Percentiles rank a stretch among this genome's conserved stretches.
Evolutionary conservation across 2,888 invertebrate species (phyloP).

Genomic region (Drosophila helvetica): DNA sequence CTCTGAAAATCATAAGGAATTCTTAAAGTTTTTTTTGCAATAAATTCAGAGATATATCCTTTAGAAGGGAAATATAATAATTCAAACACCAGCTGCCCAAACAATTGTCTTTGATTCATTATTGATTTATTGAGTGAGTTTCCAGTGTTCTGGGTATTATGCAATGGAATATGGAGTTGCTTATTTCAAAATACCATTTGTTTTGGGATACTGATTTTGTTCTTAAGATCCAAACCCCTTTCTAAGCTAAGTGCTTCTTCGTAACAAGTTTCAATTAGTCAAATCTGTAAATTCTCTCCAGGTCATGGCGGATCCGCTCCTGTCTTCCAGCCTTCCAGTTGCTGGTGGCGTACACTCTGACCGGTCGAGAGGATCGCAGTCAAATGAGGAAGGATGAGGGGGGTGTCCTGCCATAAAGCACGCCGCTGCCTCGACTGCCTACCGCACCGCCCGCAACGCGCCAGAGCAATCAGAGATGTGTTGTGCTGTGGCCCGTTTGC

Average conservation of each 20-base stretch:
- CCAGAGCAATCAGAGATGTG: constrained; percentile 75
- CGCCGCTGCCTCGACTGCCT: constrained; percentile 37
- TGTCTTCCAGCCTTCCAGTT: constrained; percentile 2
- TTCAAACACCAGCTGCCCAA: too few relatives aligned
- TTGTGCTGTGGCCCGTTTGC: constrained; percentile 39
- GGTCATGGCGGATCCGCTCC: constrained; percentile 13
- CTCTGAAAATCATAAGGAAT: not conserved
- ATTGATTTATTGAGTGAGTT: too few relatives aligned
- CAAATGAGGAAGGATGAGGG: constrained; percentile 22
- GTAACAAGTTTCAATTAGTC: not conserved
- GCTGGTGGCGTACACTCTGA: constrained; percentile 31
- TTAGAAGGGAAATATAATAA: too few relatives aligned
- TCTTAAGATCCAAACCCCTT: too few relatives aligned
- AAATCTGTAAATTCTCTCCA: not conserved
- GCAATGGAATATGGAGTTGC: not conserved
- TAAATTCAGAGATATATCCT: too few relatives aligned
- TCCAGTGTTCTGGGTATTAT: too few relatives aligned
- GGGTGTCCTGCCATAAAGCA: constrained; percentile 60
- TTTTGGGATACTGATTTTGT: too few relatives aligned
- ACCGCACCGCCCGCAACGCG: constrained; percentile 64
- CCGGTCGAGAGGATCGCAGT: constrained; percentile 38
- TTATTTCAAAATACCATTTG: not conserved
- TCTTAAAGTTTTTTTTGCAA: not conserved
- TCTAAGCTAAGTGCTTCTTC: rapidly evolving
- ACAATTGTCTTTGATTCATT: too few relatives aligned